Evolutionary conservation across 2,113 vertebrate species (phyloP), one percentile per base, ranked within the genome.

Genomic region (Lucifuga dentata): DNA sequence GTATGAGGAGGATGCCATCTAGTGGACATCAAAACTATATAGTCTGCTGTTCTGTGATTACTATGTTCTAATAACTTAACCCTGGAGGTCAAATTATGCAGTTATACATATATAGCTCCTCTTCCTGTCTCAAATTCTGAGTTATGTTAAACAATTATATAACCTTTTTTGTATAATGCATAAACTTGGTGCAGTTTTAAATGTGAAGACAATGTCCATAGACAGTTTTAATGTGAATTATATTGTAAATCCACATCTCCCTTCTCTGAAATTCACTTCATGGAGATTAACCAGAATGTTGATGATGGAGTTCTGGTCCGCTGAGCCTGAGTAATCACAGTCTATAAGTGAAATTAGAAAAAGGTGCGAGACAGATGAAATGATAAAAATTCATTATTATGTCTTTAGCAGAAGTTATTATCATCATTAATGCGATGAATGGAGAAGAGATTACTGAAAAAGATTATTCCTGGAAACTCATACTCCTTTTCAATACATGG

Each of bases 1-100:
- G 5, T 45, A 15, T 43, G 61, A 53, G 8, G 41, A 61, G 60
- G 66, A 38, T 40, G 3, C 89, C 89, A 88, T 82, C 90, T 89
- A 85, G 84, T 88, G 88, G 59, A 21, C 17, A 13, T 15, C 5
- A 0, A 5, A 36, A 33, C 9, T 33, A 48, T 19, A 39, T 8
- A 11, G 23, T 29, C 11, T 52, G 5, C 5, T 46, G 12, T 12
- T 15, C 1, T 35, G 0, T 40, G 21, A 8, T 16, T 15, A 36
- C 35, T 41, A 19, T n/a, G 40, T 11, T 2, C 35, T 51, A 5
- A 50, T 3, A 23, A 15, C 5, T 6, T 13, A 11, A 20, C 23
- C 8, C 1, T 35, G 1, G 9, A 19, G 5, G 5, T 15, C 10
- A 41, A 61, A 24, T 26, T 26, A 5, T 5, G 29, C 26, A n/a